These are phyloP conservation scores for Phrynocephalus forsythii DNA, from an alignment of 2,797 vertebrate genomes.

Conservation along the genomic window DNA sequence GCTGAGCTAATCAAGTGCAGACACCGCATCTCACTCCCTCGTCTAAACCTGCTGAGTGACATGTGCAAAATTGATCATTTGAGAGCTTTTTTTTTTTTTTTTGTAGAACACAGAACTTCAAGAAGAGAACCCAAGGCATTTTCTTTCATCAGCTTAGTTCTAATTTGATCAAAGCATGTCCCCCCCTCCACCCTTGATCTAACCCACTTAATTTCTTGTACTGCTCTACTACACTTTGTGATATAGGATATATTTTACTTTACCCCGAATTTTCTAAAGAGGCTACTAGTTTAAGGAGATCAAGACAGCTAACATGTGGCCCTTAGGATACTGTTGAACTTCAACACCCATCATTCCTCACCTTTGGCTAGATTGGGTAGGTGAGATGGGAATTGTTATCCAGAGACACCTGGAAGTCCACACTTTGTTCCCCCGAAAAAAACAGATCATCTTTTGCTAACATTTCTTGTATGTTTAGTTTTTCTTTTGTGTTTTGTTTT, in stretches of 20 bases:
- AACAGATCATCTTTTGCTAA: neutral
- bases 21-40: neutral
- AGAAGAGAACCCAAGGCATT: conserved; percentile 71
- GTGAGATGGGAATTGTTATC: neutral
- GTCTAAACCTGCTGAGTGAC: conserved; percentile 53
- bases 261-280: conserved; percentile 61
- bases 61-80: conserved; percentile 67
- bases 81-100: conserved; percentile 46
- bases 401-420: neutral
- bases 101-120: conserved; percentile 68
- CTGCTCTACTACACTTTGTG: conserved; percentile 65
- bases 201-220: conserved; percentile 70
- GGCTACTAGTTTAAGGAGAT: conserved; percentile 70
- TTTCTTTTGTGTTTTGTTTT: neutral
- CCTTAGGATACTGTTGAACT: neutral
- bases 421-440: neutral
- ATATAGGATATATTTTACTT: conserved; percentile 60
- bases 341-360: neutral
- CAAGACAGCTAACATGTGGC: conserved; percentile 17
- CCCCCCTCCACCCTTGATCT: conserved; percentile 51
- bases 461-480: neutral
- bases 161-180: conserved; percentile 74
- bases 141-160: conserved; percentile 75
- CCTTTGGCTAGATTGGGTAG: neutral
- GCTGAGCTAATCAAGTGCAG: conserved; percentile 18